Percentiles rank a stretch among this genome's conserved stretches.
These are phyloP conservation scores for Sussaba pulchella DNA, from an alignment of 2,888 invertebrate genomes.

Conservation along the genomic window DNA sequence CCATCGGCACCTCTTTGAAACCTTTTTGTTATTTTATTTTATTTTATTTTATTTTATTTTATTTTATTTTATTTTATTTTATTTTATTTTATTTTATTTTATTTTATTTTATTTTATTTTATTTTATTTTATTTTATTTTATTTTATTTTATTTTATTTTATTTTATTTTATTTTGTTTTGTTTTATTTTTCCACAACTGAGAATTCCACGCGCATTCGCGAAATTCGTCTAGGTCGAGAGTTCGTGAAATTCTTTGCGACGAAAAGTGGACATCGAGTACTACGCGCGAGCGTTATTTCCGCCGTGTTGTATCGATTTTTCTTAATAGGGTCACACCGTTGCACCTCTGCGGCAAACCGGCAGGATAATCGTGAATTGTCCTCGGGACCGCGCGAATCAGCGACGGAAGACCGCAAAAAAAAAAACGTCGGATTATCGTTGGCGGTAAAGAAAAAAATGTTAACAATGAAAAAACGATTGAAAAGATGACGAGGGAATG, in stretches of 20 bases:
- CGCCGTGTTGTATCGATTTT: constrained; percentile 59
- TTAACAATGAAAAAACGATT: too few species aligned
- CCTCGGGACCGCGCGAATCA: not conserved
- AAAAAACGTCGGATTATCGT: constrained; percentile 21
- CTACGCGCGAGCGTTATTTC: constrained; percentile 33
- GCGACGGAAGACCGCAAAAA: not conserved
- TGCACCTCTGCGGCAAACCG: constrained; percentile 18
- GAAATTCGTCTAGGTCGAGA: not conserved
- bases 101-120: too few species aligned
- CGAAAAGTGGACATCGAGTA: constrained; percentile 1
- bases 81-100: too few species aligned
- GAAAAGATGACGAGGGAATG: constrained; percentile 17
- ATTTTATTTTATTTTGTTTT: too few species aligned
- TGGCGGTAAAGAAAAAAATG: too few species aligned
- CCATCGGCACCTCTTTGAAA: not conserved
- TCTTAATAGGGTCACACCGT: constrained; percentile 58
- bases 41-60: too few species aligned
- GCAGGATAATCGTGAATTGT: constrained; percentile 26
- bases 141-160: too few species aligned
- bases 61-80: too few species aligned
- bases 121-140: too few species aligned
- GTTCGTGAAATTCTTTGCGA: constrained; percentile 3
- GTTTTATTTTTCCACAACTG: too few species aligned
- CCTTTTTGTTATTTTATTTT: not conserved
- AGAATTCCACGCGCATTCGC: not conserved